These are phyloP conservation scores for Pteromalus puparum DNA, from an alignment of 1,140 invertebrate genomes.

Conservation along the genomic window DNA sequence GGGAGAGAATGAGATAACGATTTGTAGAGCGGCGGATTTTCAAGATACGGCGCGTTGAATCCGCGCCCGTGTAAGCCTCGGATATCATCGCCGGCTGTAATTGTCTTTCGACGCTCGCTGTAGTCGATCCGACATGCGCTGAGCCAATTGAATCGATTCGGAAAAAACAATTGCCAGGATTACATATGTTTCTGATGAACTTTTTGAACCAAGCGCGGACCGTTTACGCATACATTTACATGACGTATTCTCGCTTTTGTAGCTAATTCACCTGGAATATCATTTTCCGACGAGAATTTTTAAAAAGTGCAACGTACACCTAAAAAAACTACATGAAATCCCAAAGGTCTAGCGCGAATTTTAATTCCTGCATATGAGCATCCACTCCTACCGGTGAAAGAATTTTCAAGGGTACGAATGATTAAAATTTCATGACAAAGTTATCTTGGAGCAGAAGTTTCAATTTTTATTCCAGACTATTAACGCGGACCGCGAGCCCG, in stretches of 20 bases:
- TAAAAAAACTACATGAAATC: no score
- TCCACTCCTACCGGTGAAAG: no score
- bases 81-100: constrained; percentile 41
- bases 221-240: no score
- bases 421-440: no score
- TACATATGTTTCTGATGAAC: background rate
- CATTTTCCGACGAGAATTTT: no score
- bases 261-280: no score
- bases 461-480: background rate
- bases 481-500: background rate
- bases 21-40: constrained; percentile 52
- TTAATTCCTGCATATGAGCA: no score
- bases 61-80: constrained; percentile 57
- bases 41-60: constrained; percentile 60
- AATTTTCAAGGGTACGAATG: no score
- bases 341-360: no score
- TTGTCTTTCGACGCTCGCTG: constrained; percentile 53
- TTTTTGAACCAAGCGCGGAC: background rate
- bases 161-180: constrained; percentile 17
- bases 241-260: no score
- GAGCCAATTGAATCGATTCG: constrained; percentile 26
- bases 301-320: no score
- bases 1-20: constrained; percentile 15
- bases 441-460: background rate
- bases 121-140: background rate